Conservation (phyloP, 2,888 invertebrate genomes). For the Hypena proboscidalis region DNA sequence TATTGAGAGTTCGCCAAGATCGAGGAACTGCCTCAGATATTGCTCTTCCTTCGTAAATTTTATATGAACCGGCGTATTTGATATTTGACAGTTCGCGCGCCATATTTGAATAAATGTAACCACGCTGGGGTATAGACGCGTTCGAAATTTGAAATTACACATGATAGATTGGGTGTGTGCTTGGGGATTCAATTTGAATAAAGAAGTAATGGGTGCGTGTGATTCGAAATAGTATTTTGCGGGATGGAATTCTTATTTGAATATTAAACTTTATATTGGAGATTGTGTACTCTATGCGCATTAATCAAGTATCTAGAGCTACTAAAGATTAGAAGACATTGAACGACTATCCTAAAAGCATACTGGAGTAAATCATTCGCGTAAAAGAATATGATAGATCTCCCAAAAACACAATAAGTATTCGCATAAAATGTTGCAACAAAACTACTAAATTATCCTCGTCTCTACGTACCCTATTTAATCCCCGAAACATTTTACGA, state of each 20-base stretch:
- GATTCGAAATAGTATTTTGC: slow-evolving; percentile 3
- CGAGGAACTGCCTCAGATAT: slow-evolving; percentile 63
- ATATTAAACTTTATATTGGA: slow-evolving; percentile 8
- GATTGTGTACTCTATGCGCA: no score
- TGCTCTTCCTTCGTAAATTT: slow-evolving; percentile 68
- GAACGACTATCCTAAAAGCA: neutral
- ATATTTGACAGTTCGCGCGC: slow-evolving; percentile 45
- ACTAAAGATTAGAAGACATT: no score
- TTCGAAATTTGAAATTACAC: slow-evolving; percentile 45
- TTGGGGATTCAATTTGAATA: slow-evolving; percentile 24
- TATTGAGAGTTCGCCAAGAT: slow-evolving; percentile 79
- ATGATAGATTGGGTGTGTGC: slow-evolving; percentile 36
- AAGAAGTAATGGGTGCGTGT: slow-evolving; percentile 15
- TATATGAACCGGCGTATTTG: slow-evolving; percentile 66
- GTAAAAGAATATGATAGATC: slow-evolving; percentile 29
- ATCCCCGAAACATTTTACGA: slow-evolving; percentile 67
- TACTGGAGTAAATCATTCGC: slow-evolving; percentile 5
- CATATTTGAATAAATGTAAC: slow-evolving; percentile 49
- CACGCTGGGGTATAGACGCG: slow-evolving; percentile 40
- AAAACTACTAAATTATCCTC: slow-evolving; percentile 59
- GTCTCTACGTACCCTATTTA: slow-evolving; percentile 61
- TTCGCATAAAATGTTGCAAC: slow-evolving; percentile 46
- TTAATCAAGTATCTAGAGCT: no score
- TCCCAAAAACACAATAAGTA: slow-evolving; percentile 38
- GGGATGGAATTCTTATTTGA: slow-evolving; percentile 25